Evolutionary conservation across 2,113 vertebrate genomes (phyloP), one percentile per base, ranked within the genome.

Genomic region (Tauraco erythrolophus): DNA sequence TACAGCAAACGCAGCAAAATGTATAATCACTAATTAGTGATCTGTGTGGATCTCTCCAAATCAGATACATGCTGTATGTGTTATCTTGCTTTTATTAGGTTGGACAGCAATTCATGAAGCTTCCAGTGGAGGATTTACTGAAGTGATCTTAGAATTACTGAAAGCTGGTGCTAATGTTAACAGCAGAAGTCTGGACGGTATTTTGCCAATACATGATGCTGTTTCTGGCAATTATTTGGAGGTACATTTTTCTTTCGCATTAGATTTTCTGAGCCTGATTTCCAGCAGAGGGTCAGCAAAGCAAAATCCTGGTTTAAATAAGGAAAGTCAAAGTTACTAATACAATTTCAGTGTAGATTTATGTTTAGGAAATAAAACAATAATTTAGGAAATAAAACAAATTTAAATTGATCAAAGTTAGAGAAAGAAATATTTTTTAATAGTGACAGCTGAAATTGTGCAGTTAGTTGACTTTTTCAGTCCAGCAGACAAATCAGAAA

Each of bases 41-140:
- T 27, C 27, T 66, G 6, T 48, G 21, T 72, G 62, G 5, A 35
- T 84, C 22, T 90, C 90, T 80, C 33, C 23, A 65, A 74, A 76
- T 78, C 19, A 37, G 10, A 60, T 90, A 10, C 4, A 28, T 79
- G 28, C 53, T 74, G 4, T 89, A 43, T 79, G 31, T 92, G 45
- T 89, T 27, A 24, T 51, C 62, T 87, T 94, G 46, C 19, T 88
- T 92, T 96, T 96, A 19, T 79, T 98, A 99, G 99, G 99, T 72
- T 99, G 98, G 98, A 99, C 98, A 25, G 98, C 99, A 79, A 97
- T 99, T 90, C 99, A 99, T 80, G 98, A 99, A 87, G 99, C 99
- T 53, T 97, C 97, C 46, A 84, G 2, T 7, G 10, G 27, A 11
- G 98, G 98, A 48, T 95, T 94, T 90, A 61, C 74, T 84, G 97